Evolutionary conservation across 2,113 vertebrate genomes (phyloP), one percentile per base, ranked within the genome.

Genomic region (Nycticorax nycticorax): DNA sequence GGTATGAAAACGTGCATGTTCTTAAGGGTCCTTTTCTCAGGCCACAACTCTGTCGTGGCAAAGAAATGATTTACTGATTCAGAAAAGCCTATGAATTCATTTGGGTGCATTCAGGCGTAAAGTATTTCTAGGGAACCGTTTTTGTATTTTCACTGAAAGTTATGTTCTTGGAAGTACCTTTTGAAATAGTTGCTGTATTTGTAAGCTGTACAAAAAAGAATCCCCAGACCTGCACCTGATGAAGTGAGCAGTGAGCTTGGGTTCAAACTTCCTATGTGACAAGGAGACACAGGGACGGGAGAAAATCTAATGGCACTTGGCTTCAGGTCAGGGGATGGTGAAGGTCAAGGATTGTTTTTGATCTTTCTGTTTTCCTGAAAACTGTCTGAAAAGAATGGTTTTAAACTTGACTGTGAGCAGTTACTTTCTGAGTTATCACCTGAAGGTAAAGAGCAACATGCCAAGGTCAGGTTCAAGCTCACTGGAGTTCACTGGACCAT

Each of bases 391-490:
- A 97, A 89, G 77, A 91, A 93, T 59, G 72, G 95, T 91, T 96
- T 96, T 92, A 43, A 93, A 91, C 73, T 85, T 96, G 93, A 94
- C 88, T 95, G 50, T 82, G 85, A 97, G 89, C 52, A 79, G 95
- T 87, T 97, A 84, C 92, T 97, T 97, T 80, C 75, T 96, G 84
- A 96, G 81, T 97, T 96, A 97, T 97, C 95, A 96, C 97, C 96
- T 95, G 96, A 92, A 98, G 96, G 96, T 98, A 98, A 97, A 95
- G 89, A 96, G 66, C 87, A 96, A 93, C 88, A 74, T 91, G 97
- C 96, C 97, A 97, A 95, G 96, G 97, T 98, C 81, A 37, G 88
- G 87, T 94, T 97, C 95, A 96, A 96, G 88, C 95, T 97, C 62
- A 78, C 62, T 96, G 92, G 66, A 88, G 90, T 97, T 97, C 94